A percentile compares a stretch with the other conserved stretches of the same genome.
Evolutionary conservation across 2,888 invertebrate species (phyloP).

Genomic region (Idaea dimidiata): DNA sequence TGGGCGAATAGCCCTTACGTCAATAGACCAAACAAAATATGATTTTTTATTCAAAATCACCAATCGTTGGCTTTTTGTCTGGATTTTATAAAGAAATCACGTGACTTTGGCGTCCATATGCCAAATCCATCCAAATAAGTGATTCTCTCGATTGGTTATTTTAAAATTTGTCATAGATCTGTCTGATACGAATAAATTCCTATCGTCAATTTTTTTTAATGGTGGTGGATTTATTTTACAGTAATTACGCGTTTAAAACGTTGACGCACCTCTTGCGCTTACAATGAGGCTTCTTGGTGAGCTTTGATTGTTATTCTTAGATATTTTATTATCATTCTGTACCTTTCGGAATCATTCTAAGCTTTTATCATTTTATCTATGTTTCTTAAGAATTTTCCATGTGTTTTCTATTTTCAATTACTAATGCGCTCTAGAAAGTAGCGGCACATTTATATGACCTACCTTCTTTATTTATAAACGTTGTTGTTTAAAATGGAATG

Average conservation of each 20-base stretch:
- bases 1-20: too few species aligned
- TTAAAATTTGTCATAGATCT: too few species aligned
- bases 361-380: constrained; percentile 5
- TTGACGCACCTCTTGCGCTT: constrained; percentile 36
- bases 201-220: constrained; percentile 9
- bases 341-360: constrained; percentile 3
- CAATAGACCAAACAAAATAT: too few species aligned
- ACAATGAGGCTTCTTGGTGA: constrained; percentile 33
- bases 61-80: too few species aligned
- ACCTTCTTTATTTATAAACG: constrained; percentile 5
- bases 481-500: constrained; percentile 8
- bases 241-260: constrained; percentile 24
- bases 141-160: too few species aligned
- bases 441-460: constrained; percentile 8
- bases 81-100: too few species aligned
- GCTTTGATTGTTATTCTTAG: constrained; percentile 9
- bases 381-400: constrained; percentile 11
- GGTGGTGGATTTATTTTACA: constrained; percentile 30
- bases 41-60: too few species aligned
- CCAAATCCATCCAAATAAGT: too few species aligned
- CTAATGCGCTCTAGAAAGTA: constrained; percentile 7
- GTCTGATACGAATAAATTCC: too few species aligned
- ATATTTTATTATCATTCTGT: constrained; percentile 1
- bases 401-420: constrained; percentile 11
- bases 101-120: too few species aligned